Evolutionary conservation across 2,113 vertebrate species (phyloP), one percentile per base, ranked within the genome.

Genomic region (Ochotona princeps): DNA sequence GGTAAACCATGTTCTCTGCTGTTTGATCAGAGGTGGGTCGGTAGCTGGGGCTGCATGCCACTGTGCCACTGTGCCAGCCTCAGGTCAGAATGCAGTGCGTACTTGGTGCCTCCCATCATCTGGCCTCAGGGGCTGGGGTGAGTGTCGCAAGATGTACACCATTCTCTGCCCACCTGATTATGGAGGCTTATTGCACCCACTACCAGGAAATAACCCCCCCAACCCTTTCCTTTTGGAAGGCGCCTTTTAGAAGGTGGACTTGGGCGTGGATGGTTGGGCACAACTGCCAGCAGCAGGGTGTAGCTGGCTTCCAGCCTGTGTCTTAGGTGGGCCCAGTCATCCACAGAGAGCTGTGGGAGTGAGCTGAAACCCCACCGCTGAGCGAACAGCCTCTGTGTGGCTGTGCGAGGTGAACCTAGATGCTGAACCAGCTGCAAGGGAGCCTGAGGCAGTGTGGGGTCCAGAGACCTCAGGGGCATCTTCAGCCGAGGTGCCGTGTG

Each of bases 381-480:
- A 44, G 74, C 28, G 8, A 23, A 57, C 14, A 0, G 4, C 63
- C 54, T n/a, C 0, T 0, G 4, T 2, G 47, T 57, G 4, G 44
- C 1, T 35, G 70, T 20, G 44, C 30, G 89, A 49, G 61, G 63
- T 67, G 51, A 15, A 38, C 12, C 8, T 21, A 73, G 60, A 25
- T 63, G 15, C 1, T 0, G 38, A 18, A 14, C 35, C 6, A 2
- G 23, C 8, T 70, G 26, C 0, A 28, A 18, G 78, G 69, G 74
- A 66, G 32, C 28, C 14, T 73, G 20, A 4, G 15, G 70, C 83
- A 35, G 35, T 35, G 0, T 44, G 54, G 54, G 54, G 54, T 17
- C 54, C 18, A 18, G 54, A 57, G 54, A 57, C 54, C 14, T 18
- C 54, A 14, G 54, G 54, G 4, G 15, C 18, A 13, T 57, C 17